Conservation (phyloP, 30 jellyfish, hydroid and myxozoan species). For the Clytia hemisphaerica region DNA sequence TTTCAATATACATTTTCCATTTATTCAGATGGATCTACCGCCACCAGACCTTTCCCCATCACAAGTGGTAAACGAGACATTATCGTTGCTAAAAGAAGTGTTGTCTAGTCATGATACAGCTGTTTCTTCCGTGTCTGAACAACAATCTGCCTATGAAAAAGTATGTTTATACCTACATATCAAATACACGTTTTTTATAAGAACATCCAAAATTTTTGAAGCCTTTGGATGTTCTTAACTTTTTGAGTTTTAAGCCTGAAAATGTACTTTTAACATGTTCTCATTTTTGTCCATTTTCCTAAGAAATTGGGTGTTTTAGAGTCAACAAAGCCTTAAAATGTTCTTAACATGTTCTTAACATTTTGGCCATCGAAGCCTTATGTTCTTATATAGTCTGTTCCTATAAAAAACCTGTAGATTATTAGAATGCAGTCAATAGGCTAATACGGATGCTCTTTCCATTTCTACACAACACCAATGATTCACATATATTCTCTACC, state of each 20-base stretch:
- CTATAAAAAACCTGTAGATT: no score
- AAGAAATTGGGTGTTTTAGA: background rate
- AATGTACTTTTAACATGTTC: background rate
- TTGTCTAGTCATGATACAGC: constrained; percentile 94
- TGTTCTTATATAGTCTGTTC: no score
- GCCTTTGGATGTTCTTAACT: background rate
- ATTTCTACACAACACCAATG: no score
- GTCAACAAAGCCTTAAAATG: background rate
- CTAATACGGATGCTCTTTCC: no score
- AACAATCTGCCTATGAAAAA: constrained; percentile 81
- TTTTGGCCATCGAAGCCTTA: no score
- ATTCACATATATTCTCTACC: no score
- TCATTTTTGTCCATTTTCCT: background rate
- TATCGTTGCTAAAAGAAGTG: constrained; percentile 60
- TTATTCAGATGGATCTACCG: constrained; percentile 71
- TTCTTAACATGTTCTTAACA: no score
- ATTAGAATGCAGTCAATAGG: no score
- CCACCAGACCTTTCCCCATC: constrained; percentile 96
- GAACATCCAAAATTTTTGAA: no score
- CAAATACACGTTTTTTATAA: no score
- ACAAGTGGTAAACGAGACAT: constrained; percentile 56
- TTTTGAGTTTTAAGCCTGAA: background rate
- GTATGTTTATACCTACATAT: no score
- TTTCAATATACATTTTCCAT: background rate
- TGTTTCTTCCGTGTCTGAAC: constrained; percentile 59